A percentile compares a stretch with the other conserved stretches of the same genome.
These are phyloP conservation scores for Thalassoma bifasciatum DNA, from an alignment of 2,113 vertebrate species.

Conservation along the genomic window DNA sequence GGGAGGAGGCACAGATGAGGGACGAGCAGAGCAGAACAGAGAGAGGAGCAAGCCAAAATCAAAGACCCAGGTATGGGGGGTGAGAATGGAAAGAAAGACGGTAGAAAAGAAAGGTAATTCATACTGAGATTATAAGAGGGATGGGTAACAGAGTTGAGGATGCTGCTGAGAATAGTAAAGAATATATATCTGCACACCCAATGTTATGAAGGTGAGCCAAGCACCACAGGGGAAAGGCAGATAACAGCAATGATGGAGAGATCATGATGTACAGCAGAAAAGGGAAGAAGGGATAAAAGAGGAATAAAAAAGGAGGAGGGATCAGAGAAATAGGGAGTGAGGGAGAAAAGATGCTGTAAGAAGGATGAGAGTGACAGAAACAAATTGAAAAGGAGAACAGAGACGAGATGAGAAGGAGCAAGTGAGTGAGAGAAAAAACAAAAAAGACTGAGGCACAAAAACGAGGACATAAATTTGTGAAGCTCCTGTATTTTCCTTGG, in stretches of 20 bases:
- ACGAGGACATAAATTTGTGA: slow-evolving; percentile 31
- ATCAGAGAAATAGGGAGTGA: slow-evolving; percentile 25
- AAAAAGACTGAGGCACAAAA: slow-evolving; percentile 18
- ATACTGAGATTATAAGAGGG: slow-evolving; percentile 63
- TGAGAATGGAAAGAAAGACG: slow-evolving; percentile 34
- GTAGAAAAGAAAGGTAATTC: slow-evolving; percentile 48
- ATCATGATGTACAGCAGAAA: slow-evolving; percentile 32
- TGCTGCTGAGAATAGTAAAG: slow-evolving; percentile 41
- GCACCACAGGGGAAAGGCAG: slow-evolving; percentile 22
- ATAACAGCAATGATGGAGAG: slow-evolving; percentile 43
- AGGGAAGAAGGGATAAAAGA: not conserved
- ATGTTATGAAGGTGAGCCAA: slow-evolving; percentile 41
- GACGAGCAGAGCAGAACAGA: slow-evolving; percentile 26
- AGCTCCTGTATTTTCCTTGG: slow-evolving; percentile 31
- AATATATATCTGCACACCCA: slow-evolving; percentile 53
- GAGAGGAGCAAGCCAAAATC: slow-evolving; percentile 41
- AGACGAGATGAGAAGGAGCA: slow-evolving; percentile 4
- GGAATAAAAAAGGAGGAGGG: not conserved
- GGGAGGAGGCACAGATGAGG: slow-evolving; percentile 22
- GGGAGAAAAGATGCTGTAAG: not conserved
- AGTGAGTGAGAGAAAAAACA: not conserved
- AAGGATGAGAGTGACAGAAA: slow-evolving; percentile 27
- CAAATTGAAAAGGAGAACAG: slow-evolving; percentile 23
- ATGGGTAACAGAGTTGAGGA: slow-evolving; percentile 54
- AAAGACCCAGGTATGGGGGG: slow-evolving; percentile 49